Evolutionary conservation across 2,797 vertebrate genomes (phyloP).

Genomic region (Knipowitschia caucasica): DNA sequence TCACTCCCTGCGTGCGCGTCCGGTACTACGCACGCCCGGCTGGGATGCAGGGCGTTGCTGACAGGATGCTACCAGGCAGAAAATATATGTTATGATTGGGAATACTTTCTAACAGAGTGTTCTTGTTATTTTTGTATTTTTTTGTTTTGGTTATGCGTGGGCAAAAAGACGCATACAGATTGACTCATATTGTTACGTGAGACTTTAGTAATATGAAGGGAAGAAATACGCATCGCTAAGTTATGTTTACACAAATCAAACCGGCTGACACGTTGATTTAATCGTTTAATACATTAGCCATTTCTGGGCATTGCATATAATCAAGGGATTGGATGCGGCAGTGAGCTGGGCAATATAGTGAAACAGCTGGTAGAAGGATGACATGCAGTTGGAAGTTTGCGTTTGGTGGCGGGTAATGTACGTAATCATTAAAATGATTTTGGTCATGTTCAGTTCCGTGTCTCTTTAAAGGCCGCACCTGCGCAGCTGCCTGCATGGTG

Average conservation of each 20-base stretch:
- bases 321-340: not conserved
- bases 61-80: slow-evolving; percentile 42
- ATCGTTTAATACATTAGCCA: slow-evolving; percentile 21
- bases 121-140: not conserved
- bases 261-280: not conserved
- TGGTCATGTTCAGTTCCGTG: slow-evolving; percentile 28
- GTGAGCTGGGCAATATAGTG: slow-evolving; percentile 4
- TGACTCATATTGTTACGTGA: not conserved
- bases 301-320: slow-evolving; percentile 11
- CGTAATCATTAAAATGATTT: slow-evolving; percentile 43
- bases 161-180: not conserved
- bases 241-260: slow-evolving; percentile 7
- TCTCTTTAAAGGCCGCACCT: slow-evolving; percentile 80
- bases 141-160: not conserved
- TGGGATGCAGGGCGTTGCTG: slow-evolving; percentile 77
- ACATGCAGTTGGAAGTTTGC: not conserved
- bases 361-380: not conserved
- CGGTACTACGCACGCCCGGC: slow-evolving; percentile 62
- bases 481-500: slow-evolving; percentile 72
- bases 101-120: slow-evolving; percentile 6
- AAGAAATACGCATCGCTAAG: slow-evolving; percentile 14
- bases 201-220: not conserved
- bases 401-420: slow-evolving; percentile 18
- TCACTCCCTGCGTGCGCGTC: slow-evolving; percentile 47
- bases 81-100: slow-evolving; percentile 7